Evolutionary conservation across 2,888 invertebrate species (phyloP).

Genomic region (Pecten maximus): DNA sequence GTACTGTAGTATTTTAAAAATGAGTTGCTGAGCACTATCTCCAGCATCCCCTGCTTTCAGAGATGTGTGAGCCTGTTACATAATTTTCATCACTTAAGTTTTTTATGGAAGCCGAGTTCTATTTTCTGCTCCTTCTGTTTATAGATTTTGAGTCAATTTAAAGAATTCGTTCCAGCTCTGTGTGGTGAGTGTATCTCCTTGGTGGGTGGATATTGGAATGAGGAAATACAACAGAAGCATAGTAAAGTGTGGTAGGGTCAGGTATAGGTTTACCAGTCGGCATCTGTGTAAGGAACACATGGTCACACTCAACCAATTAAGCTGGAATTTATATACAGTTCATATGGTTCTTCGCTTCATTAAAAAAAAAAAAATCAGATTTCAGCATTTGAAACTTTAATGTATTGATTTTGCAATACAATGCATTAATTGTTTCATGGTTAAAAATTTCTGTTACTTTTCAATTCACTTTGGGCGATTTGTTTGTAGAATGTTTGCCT

Average conservation of each 20-base stretch:
- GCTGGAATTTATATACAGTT: no score
- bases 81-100: neutral
- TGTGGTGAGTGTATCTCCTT: neutral
- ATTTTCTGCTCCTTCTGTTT: neutral
- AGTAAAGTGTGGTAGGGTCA: no score
- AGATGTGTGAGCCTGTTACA: neutral
- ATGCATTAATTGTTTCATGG: no score
- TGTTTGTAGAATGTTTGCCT: no score
- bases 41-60: neutral
- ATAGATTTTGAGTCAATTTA: neutral
- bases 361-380: no score
- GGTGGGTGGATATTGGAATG: slow-evolving; percentile 22
- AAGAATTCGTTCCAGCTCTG: neutral
- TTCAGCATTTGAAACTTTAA: no score
- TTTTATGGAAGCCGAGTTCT: neutral
- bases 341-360: no score
- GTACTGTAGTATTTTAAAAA: neutral
- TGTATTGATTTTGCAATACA: no score
- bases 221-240: neutral
- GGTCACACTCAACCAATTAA: neutral
- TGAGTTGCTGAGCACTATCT: neutral
- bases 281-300: neutral
- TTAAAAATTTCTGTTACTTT: no score
- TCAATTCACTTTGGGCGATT: no score
- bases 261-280: no score